Evolutionary conservation across 2,797 vertebrate genomes (phyloP), one percentile per base, ranked within the genome.

Genomic region (Sphaeramia orbicularis): DNA sequence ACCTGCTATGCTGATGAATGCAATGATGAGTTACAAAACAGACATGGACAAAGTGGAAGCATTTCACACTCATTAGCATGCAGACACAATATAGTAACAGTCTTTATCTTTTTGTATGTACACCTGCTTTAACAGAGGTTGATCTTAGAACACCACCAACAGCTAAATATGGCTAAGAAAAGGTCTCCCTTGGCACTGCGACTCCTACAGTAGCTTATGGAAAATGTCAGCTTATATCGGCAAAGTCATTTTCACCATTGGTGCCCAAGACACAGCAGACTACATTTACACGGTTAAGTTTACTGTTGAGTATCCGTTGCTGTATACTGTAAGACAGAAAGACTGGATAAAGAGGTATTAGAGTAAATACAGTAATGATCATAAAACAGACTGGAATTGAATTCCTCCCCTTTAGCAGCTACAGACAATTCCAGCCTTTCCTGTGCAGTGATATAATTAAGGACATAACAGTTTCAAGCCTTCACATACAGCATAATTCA

Each of bases 391-490:
- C 79, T 63, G 86, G 77, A 88, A 91, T 86, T 84, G 50, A 79
- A 57, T 72, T 77, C 72, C 69, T 70, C 61, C 71, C 66, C 54
- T 81, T 68, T 85, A 94, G 92, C 92, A 93, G 92, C 92, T 83
- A 86, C 74, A 83, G 76, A 86, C 71, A 67, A 45, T 68, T 74
- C 73, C 76, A 80, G 74, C 63, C 73, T 71, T 83, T 84, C 60
- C 86, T 85, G 71, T 90, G 86, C 86, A 71, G 80, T 47, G 81
- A 84, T 80, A 79, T 79, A 76, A 87, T 93, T 89, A 87, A 93
- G 88, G 84, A 87, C 86, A 78, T 91, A 93, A 94, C 92, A 94
- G 92, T 93, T 89, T 90, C 83, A 85, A 92, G 92, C 91, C 94
- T 90, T 93, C 70, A 80, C 79, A 61, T 89, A 83, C 70, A 67